A percentile compares a stretch with the other conserved stretches of the same genome.
These are phyloP conservation scores for Trichomycterus rosablanca DNA, from an alignment of 2,113 vertebrate species.

Conservation along the genomic window DNA sequence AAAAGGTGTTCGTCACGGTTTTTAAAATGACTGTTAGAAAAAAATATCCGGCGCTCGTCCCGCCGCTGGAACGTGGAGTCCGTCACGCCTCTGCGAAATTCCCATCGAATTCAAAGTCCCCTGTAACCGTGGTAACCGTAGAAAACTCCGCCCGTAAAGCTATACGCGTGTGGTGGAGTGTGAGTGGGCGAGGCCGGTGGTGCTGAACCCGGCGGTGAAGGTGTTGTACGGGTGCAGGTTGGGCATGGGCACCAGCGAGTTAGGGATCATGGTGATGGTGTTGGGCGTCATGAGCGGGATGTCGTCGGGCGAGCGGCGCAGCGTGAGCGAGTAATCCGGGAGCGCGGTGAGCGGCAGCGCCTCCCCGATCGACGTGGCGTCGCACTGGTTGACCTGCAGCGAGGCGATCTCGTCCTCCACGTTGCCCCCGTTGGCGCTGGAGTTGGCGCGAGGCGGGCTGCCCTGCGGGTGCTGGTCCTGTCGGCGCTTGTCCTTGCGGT, in stretches of 20 bases:
- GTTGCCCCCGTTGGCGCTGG: slow-evolving; percentile 77
- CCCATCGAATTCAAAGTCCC: no score
- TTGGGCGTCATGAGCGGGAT: slow-evolving; percentile 98
- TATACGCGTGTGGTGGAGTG: slow-evolving; percentile 99
- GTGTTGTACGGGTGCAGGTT: slow-evolving; percentile 97
- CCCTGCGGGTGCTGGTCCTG: slow-evolving; percentile 86
- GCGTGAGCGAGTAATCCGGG: slow-evolving; percentile 94
- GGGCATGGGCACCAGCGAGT: slow-evolving; percentile 95
- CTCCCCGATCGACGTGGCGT: slow-evolving; percentile 74
- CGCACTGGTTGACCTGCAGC: slow-evolving; percentile 93
- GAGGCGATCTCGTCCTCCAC: slow-evolving; percentile 90
- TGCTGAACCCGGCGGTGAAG: slow-evolving; percentile 93
- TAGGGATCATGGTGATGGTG: slow-evolving; percentile 99
- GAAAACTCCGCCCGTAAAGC: slow-evolving; percentile 67
- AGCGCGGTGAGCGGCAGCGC: slow-evolving; percentile 82
- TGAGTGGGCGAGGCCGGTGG: slow-evolving; percentile 97
- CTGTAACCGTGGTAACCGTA: no score
- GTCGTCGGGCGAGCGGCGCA: slow-evolving; percentile 94
- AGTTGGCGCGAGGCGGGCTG: slow-evolving; percentile 75
- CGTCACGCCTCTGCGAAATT: no score
- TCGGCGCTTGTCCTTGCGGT: slow-evolving; percentile 96
- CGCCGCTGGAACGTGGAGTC: no score
- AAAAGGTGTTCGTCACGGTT: slow-evolving; percentile 58
- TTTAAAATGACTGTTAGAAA: slow-evolving; percentile 72
- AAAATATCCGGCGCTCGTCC: slow-evolving; percentile 54